Percentiles rank a stretch among this genome's conserved stretches.
Conservation (phyloP, 2,113 vertebrate species). For the Perca flavescens region DNA sequence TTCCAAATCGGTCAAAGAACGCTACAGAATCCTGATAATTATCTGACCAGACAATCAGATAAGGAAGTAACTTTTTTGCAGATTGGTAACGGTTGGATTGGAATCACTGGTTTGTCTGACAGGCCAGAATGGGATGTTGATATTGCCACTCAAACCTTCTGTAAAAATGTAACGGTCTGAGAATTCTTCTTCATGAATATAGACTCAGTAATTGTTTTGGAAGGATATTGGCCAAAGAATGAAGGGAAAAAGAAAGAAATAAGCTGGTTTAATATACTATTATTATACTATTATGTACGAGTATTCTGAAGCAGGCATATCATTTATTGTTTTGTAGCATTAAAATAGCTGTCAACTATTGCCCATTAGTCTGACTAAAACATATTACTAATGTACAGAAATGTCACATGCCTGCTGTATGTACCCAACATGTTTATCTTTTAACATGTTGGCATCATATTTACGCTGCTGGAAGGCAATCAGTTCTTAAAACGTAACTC, state of each 20-base stretch:
- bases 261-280: not conserved
- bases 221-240: constrained; percentile 12
- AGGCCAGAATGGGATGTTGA: constrained; percentile 29
- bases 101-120: constrained; percentile 38
- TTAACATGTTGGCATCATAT: not conserved
- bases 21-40: not conserved
- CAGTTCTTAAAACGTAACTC: constrained; percentile 5
- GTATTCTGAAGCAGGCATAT: not conserved
- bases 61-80: constrained; percentile 30
- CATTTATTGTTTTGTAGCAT: not conserved
- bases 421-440: not conserved
- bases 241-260: not conserved
- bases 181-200: constrained; percentile 18
- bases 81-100: constrained; percentile 40
- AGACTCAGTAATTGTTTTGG: constrained; percentile 25
- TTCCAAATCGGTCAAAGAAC: constrained; percentile 31
- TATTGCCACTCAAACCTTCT: constrained; percentile 24
- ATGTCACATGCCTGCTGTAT: not conserved
- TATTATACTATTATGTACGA: not conserved
- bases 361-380: not conserved
- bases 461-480: constrained; percentile 11
- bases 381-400: not conserved
- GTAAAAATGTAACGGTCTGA: constrained; percentile 40
- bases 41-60: constrained; percentile 17
- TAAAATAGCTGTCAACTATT: not conserved